Base-by-base conservation (phyloP, 1,140 invertebrate species). In the Centruroides sculpturatus region DNA sequence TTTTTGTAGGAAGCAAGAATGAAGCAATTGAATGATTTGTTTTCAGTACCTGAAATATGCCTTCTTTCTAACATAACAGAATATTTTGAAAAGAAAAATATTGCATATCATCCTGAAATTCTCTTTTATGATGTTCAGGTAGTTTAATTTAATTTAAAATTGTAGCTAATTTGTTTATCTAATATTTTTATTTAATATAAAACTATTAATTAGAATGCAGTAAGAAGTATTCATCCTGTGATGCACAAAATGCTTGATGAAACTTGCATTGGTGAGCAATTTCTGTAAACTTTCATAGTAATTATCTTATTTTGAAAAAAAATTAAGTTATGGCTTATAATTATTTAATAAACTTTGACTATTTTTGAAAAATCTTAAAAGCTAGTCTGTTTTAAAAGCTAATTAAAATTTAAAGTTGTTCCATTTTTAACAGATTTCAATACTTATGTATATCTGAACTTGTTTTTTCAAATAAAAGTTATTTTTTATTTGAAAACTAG, bases 21-120 rank as follows among this genome's bases (percentile, higher is more conserved):
- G 92, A 83, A 92, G 23, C 93, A 98, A 72, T 75, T 97, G 62
- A 91, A 93, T 13, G 94, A 98, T 78, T 74, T 98, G n/a, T 98
- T 98, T 75, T 94, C 92, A 2, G 85, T 97, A 48, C 94, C 94
- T 13, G 93, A 97, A 81, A 95, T 97, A 83, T 84, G 86, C 65
- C 76, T 98, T 36, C 74, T 98, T 4, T 91, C 91, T 66, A 92
- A 94, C 77, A 86, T 96, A 0, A 87, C 91, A 5, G 89, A 97
- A 75, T 94, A 87, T 78, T 96, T 97, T 72, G 81, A 88, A 59
- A 80, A 81, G 51, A 87, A 94, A 72, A 83, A 86, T 64, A 92
- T 97, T 61, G 85, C 90, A 68, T 98, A 91, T 74, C 88, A 94
- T 76, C 92, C 94, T 1, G 90, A 95, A 76, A 95, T 94, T 71